Base-by-base conservation (phyloP, 2,113 vertebrate species). In the Ptyas mucosa region DNA sequence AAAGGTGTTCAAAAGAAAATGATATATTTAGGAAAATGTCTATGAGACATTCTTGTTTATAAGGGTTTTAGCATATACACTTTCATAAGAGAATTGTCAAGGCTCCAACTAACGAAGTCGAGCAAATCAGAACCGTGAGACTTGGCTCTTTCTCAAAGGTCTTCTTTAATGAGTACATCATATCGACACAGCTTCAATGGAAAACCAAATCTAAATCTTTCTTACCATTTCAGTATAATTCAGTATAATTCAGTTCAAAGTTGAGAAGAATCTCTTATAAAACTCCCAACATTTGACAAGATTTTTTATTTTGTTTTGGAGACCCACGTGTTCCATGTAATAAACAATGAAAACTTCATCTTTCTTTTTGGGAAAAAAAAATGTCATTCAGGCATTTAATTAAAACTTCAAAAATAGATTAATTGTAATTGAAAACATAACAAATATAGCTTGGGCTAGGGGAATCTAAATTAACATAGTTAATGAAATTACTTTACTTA, bases 381-480 rank as follows among this genome's bases (percentile, higher is more conserved):
- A 87, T 96, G 89, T 93, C 93, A 96, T 94, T 96, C 93, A 95
- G 49, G 94, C 96, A 23, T 97, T 97, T 97, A 98, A 98, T 98
- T 97, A 97, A 92, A 96, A 96, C 94, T 97, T 97, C 21, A 96
- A 94, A 97, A 97, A 96, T 95, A 97, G 88, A 97, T 97, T 97
- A 98, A 97, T 97, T 97, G 93, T 96, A 97, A 98, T 96, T 96
- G 95, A 96, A 96, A 96, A 97, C 85, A 94, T 95, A 97, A 95
- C 96, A 97, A 97, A 95, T 93, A 95, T 95, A 95, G 61, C 97
- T 97, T 94, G 43, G n/a, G 24, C 93, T 95, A 95, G 86, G 90
- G 95, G 88, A 95, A 94, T 95, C 92, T 96, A 97, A 98, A 97
- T 97, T 97, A 97, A 26, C 93, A 95, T 96, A 95, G 96, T 94